Conservation (phyloP, 35 echinoderm and acorn worm genomes). For the Strongylocentrotus purpuratus region DNA sequence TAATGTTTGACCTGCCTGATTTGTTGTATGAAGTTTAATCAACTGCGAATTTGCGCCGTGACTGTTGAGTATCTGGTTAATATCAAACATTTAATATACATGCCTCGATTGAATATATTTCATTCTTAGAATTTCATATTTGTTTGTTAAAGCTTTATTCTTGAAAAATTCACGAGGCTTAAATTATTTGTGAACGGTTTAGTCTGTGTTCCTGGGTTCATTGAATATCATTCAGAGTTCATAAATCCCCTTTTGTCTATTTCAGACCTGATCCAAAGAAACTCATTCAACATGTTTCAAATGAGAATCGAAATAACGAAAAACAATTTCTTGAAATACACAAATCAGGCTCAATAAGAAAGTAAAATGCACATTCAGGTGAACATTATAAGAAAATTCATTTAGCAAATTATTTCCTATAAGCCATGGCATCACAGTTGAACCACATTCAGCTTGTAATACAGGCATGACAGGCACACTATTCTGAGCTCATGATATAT, state of each 20-base stretch:
- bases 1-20: constrained; percentile 1
- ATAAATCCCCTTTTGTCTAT: background rate
- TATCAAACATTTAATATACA: background rate
- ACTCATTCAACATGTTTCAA: too few relatives aligned
- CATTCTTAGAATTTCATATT: background rate
- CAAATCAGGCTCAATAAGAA: too few relatives aligned
- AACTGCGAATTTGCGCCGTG: background rate
- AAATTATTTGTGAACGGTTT: background rate
- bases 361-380: too few relatives aligned
- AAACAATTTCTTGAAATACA: too few relatives aligned
- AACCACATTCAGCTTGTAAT: too few relatives aligned
- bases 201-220: background rate
- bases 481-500: too few relatives aligned
- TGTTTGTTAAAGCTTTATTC: background rate
- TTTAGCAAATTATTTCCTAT: too few relatives aligned
- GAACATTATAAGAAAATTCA: too few relatives aligned
- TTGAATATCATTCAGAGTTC: background rate
- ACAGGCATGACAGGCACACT: too few relatives aligned
- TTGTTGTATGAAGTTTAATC: background rate
- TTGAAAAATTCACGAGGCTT: background rate
- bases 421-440: too few relatives aligned
- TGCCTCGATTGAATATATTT: background rate
- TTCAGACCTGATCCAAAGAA: background rate
- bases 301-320: too few relatives aligned
- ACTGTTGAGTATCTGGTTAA: background rate